Conservation (phyloP, 1,140 invertebrate species). For the Apis dorsata region DNA sequence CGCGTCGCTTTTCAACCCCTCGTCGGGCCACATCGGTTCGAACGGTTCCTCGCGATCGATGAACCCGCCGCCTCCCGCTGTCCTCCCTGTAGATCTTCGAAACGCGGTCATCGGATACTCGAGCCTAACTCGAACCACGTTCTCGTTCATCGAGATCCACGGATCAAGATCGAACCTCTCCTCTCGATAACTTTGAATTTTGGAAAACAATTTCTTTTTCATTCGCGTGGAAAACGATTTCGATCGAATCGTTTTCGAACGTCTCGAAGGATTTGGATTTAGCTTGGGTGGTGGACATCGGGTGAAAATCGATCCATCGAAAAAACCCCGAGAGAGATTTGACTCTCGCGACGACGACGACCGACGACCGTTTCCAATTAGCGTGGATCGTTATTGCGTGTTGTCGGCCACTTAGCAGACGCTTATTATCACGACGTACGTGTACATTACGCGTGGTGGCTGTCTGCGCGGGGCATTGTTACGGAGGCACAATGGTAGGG, state of each 20-base stretch:
- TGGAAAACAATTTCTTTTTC: too few relatives aligned
- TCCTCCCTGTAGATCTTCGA: constrained; percentile 6
- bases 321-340: constrained; percentile 21
- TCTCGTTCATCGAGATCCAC: neutral
- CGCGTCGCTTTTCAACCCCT: constrained; percentile 11
- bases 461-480: constrained; percentile 18
- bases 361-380: constrained; percentile 59
- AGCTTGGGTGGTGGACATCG: too few relatives aligned
- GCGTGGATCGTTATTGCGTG: constrained; percentile 63
- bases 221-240: too few relatives aligned
- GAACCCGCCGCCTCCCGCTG: neutral
- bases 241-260: too few relatives aligned
- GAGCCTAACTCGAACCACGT: neutral
- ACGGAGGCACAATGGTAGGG: constrained; percentile 7
- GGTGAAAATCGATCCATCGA: neutral
- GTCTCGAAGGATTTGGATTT: too few relatives aligned
- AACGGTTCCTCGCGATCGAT: constrained; percentile 38
- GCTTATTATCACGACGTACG: constrained; percentile 49
- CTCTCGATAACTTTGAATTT: too few relatives aligned
- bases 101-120: constrained; percentile 28
- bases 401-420: constrained; percentile 63
- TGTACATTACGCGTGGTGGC: constrained; percentile 32
- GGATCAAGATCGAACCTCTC: neutral
- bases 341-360: constrained; percentile 27
- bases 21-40: constrained; percentile 8